Evolutionary conservation across 2,888 invertebrate genomes (phyloP).

Genomic region (Lithosia quadra): DNA sequence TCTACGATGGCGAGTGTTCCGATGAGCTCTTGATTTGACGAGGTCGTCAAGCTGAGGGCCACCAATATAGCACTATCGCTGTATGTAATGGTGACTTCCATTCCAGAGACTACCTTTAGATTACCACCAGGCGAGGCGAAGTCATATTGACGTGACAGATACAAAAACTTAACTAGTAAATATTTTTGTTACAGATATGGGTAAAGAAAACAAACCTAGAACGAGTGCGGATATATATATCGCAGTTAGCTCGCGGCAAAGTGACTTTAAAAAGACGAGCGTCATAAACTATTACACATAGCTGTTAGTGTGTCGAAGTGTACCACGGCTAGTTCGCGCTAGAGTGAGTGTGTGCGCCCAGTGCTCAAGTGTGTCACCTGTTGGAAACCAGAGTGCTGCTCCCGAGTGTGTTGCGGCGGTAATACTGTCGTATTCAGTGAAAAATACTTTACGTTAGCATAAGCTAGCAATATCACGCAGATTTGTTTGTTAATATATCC

Average conservation of each 20-base stretch:
- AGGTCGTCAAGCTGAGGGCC: too few relatives aligned
- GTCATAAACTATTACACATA: slow-evolving; percentile 80
- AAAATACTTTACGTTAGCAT: neutral
- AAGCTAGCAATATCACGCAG: neutral
- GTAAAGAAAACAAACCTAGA: slow-evolving; percentile 92
- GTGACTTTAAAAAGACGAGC: slow-evolving; percentile 95
- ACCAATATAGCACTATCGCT: too few relatives aligned
- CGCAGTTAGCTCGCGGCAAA: slow-evolving; percentile 95
- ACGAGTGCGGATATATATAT: slow-evolving; percentile 94
- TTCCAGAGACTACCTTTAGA: too few relatives aligned
- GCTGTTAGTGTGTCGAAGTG: slow-evolving; percentile 31
- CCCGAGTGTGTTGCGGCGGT: neutral
- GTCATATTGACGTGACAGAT: too few relatives aligned
- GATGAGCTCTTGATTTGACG: too few relatives aligned
- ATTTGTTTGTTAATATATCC: neutral
- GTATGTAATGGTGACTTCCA: too few relatives aligned
- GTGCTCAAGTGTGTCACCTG: slow-evolving; percentile 21
- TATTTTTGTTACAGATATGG: slow-evolving; percentile 91
- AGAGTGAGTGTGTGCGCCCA: slow-evolving; percentile 39
- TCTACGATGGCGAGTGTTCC: too few relatives aligned
- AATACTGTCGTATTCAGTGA: slow-evolving; percentile 17
- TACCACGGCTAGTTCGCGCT: slow-evolving; percentile 37
- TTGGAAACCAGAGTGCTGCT: slow-evolving; percentile 6
- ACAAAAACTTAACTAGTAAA: neutral
- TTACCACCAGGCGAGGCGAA: too few relatives aligned